Evolutionary conservation across 2,797 vertebrate genomes (phyloP).

Genomic region (Helarctos malayanus): DNA sequence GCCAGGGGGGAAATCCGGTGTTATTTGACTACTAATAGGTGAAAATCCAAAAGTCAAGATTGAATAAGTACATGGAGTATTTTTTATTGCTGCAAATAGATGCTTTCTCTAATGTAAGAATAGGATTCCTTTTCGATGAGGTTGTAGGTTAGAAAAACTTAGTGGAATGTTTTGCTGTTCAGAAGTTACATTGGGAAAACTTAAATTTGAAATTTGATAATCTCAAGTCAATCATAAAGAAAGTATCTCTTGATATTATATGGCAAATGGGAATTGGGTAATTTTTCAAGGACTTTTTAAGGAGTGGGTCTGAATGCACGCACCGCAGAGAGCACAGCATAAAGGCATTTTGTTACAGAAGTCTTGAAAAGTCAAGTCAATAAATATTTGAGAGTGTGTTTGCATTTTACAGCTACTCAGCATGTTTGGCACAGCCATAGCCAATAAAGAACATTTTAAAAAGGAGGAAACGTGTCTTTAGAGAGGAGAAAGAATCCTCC

Average conservation of each 20-base stretch:
- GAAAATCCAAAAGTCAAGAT: slow-evolving; percentile 14
- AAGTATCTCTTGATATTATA: background rate
- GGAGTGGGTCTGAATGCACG: background rate
- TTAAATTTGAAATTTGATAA: background rate
- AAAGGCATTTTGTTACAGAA: background rate
- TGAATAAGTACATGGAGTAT: background rate
- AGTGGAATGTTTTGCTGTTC: background rate
- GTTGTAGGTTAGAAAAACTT: background rate
- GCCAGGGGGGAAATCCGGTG: background rate
- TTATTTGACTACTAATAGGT: background rate
- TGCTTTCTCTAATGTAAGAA: background rate
- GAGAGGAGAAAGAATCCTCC: background rate
- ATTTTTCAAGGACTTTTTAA: background rate
- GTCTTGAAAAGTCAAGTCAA: slow-evolving; percentile 21
- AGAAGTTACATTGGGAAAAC: background rate
- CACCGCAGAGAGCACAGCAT: background rate
- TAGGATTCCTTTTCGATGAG: background rate
- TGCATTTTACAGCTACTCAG: slow-evolving; percentile 20
- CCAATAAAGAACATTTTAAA: background rate
- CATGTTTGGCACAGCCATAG: background rate
- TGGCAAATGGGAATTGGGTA: background rate
- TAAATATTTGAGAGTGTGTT: slow-evolving; percentile 51
- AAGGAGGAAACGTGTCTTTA: background rate
- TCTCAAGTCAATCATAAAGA: background rate
- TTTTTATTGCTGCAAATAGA: background rate